Conservation (phyloP, 2,888 invertebrate genomes). For the Athalia rosae region DNA sequence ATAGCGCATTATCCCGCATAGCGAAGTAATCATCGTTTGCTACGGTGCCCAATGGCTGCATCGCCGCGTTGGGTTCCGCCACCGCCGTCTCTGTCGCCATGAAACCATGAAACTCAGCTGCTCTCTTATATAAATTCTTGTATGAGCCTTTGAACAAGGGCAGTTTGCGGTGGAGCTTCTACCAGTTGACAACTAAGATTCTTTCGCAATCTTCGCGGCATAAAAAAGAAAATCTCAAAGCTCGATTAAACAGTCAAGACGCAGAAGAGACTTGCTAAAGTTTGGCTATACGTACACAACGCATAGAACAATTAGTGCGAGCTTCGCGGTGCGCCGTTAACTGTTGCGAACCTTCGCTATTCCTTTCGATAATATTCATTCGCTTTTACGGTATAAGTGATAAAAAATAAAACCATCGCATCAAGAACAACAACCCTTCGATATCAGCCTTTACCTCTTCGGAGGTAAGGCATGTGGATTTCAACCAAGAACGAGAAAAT, state of each 20-base stretch:
- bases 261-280: too few relatives aligned
- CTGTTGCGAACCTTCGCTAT: too few relatives aligned
- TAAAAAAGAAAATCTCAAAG: neutral
- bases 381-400: too few relatives aligned
- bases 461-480: too few relatives aligned
- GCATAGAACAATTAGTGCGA: neutral
- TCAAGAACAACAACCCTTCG: too few relatives aligned
- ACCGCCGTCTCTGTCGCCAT: slow-evolving; percentile 55
- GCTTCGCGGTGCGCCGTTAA: neutral
- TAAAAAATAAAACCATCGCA: too few relatives aligned
- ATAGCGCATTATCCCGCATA: slow-evolving; percentile 57
- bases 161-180: slow-evolving; percentile 37
- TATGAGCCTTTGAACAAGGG: slow-evolving; percentile 43
- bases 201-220: neutral
- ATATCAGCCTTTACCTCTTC: too few relatives aligned
- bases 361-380: too few relatives aligned
- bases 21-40: slow-evolving; percentile 69
- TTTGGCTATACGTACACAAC: too few relatives aligned
- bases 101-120: slow-evolving; percentile 49
- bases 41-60: slow-evolving; percentile 67
- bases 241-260: neutral
- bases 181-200: neutral
- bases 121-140: slow-evolving; percentile 37
- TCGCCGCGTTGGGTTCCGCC: slow-evolving; percentile 57
- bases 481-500: too few relatives aligned